phyloP scores from a whole-genome alignment of 1,140 invertebrate genomes.

The Lerema accius region DNA sequence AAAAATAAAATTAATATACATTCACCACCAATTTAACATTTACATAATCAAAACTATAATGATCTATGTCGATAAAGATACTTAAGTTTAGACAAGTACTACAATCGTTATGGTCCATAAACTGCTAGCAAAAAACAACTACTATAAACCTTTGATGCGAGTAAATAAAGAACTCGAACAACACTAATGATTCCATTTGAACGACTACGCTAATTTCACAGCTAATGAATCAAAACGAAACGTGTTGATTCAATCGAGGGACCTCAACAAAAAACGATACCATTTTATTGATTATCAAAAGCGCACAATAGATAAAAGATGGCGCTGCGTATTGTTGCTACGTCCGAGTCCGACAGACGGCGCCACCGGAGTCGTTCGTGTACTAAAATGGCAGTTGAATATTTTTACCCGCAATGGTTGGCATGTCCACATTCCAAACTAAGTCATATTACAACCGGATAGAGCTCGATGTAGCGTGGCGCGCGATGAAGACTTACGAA shows the following conservation, averaged over 20 bases:
- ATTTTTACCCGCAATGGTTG: slow-evolving; percentile 69
- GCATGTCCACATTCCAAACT: slow-evolving; percentile 37
- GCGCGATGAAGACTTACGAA: slow-evolving; percentile 62
- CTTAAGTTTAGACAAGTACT: background rate
- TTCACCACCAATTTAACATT: too few species aligned
- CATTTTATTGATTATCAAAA: slow-evolving; percentile 78
- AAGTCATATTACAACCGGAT: slow-evolving; percentile 34
- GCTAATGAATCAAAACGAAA: slow-evolving; percentile 39
- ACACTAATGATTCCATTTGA: slow-evolving; percentile 37
- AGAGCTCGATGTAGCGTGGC: slow-evolving; percentile 40
- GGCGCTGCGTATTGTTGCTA: slow-evolving; percentile 74
- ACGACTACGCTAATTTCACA: slow-evolving; percentile 40
- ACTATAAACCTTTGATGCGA: slow-evolving; percentile 14
- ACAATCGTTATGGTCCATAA: slow-evolving; percentile 8
- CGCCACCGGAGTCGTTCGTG: slow-evolving; percentile 76
- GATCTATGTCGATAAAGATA: too few species aligned
- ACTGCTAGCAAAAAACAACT: slow-evolving; percentile 31
- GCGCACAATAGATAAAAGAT: slow-evolving; percentile 77
- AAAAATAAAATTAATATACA: too few species aligned
- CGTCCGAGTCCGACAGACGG: slow-evolving; percentile 70
- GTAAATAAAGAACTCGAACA: slow-evolving; percentile 34
- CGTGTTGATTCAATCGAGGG: slow-evolving; percentile 43
- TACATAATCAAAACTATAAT: too few species aligned
- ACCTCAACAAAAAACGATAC: slow-evolving; percentile 55
- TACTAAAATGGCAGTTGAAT: slow-evolving; percentile 81